Evolutionary conservation across 53 echinoderm and acorn worm genomes (phyloP), one percentile per base, ranked within the genome.

Genomic region (Pentamera pediparva): DNA sequence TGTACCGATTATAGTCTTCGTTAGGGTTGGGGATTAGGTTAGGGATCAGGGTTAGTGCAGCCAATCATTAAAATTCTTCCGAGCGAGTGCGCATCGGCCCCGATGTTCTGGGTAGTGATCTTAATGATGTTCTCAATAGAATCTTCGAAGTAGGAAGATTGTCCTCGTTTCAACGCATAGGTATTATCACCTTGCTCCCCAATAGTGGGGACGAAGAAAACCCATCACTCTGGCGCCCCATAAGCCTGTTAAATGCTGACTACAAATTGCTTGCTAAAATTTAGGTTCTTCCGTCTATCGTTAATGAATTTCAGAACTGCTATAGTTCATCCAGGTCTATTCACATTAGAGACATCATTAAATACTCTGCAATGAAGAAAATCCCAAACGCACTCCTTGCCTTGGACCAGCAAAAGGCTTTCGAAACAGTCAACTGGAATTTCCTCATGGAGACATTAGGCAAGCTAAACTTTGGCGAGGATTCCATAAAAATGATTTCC

Each of bases 251-350:
- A n/a, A 77, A 33, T 3, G 69, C 77, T 4, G 84, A 89, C 61
- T 84, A 89, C 17, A 89, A 84, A 58, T 80, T 83, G 17, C 45
- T 83, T 38, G 39, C 87, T 5, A 83, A 83, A 56, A 32, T 78
- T 12, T 49, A 38, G 8, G 65, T 40, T 41, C 17, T 81, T 32
- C 32, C 38, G 5, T 27, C n/a, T 33, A 45, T 85, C 8, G 30
- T 89, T 2, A 61, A 77, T 43, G 22, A 32, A 4, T 57, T 62
- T 35, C 81, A 85, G 65, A 51, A 65, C 2, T 89, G 85, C 56
- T 73, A 62, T 9, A 78, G 84, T n/a, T 62, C 89, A 8, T 64
- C 81, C 21, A 26, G 89, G n/a, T 77, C 80, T 7, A 84, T 89
- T n/a, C 75, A 89, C 39, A 50, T 84, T 17, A 49, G 88, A 37